Percentiles rank a stretch among this genome's conserved stretches.
Evolutionary conservation across 1,140 invertebrate species (phyloP).

Genomic region (Eupristina koningsbergeri): DNA sequence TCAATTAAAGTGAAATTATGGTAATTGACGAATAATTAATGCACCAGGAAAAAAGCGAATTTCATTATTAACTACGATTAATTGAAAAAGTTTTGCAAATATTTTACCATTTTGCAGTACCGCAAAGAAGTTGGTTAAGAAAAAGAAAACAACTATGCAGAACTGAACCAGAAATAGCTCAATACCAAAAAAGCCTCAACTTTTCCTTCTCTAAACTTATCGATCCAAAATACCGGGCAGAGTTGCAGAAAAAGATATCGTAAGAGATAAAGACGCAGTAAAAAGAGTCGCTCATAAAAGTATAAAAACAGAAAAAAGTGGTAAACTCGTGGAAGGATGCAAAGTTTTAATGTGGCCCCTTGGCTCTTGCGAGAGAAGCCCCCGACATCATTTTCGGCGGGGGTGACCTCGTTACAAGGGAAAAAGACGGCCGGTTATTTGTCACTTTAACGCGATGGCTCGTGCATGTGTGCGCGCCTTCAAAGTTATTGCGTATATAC

Average conservation of each 20-base stretch:
- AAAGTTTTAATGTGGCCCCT: conserved; percentile 41
- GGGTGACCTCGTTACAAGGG: conserved; percentile 13
- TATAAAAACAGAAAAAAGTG: not conserved
- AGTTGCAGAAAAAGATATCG: conserved; percentile 7
- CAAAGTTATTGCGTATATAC: not conserved
- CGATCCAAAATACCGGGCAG: not conserved
- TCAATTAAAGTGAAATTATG: no score
- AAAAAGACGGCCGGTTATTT: conserved; percentile 18
- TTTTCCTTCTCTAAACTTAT: conserved; percentile 3
- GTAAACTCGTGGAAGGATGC: conserved; percentile 27
- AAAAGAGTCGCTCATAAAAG: conserved; percentile 19
- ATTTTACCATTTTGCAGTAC: not conserved
- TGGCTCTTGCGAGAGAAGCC: not conserved
- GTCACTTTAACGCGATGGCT: conserved; percentile 41
- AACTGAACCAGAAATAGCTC: not conserved
- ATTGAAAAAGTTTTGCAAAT: not conserved
- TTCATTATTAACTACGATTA: not conserved
- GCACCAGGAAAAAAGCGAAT: not conserved
- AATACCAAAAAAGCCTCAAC: not conserved
- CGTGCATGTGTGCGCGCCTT: not conserved
- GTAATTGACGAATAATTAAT: not conserved
- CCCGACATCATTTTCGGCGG: not conserved
- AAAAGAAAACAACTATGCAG: not conserved
- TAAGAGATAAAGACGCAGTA: not conserved
- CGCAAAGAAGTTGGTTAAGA: not conserved